phyloP scores from a whole-genome alignment of 2,113 vertebrate genomes.

The Furnarius figulus region DNA sequence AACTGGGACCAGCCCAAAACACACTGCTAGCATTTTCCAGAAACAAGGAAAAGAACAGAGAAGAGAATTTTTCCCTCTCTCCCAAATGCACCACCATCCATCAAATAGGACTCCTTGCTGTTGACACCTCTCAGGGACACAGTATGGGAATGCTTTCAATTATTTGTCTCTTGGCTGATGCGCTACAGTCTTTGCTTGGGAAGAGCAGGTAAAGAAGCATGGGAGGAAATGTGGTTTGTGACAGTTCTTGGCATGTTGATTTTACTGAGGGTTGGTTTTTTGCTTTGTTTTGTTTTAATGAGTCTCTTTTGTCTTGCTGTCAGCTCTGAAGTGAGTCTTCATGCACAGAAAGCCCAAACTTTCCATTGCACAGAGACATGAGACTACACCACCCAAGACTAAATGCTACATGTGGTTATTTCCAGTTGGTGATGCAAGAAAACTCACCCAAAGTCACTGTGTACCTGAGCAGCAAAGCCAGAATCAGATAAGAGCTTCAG shows the following conservation, averaged over 20 bases:
- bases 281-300: background rate
- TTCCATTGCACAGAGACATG: background rate
- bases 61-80: background rate
- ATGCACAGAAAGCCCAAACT: background rate
- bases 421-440: background rate
- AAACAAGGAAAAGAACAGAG: background rate
- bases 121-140: background rate
- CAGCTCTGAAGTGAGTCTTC: background rate
- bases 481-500: background rate
- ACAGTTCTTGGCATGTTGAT: fast-evolving
- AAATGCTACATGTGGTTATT: background rate
- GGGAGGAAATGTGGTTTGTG: background rate
- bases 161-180: background rate
- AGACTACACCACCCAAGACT: background rate
- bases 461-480: fast-evolving
- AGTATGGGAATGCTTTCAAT: background rate
- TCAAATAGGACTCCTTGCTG: background rate
- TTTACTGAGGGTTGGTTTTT: background rate
- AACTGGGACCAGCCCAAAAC: background rate
- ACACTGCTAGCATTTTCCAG: background rate
- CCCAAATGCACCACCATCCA: background rate
- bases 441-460: background rate
- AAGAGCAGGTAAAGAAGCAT: background rate
- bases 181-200: background rate
- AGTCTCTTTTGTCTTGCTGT: background rate